These are phyloP conservation scores for Mesocentrotus franciscanus DNA, from an alignment of 53 echinoderm and acorn worm species.

Conservation along the genomic window DNA sequence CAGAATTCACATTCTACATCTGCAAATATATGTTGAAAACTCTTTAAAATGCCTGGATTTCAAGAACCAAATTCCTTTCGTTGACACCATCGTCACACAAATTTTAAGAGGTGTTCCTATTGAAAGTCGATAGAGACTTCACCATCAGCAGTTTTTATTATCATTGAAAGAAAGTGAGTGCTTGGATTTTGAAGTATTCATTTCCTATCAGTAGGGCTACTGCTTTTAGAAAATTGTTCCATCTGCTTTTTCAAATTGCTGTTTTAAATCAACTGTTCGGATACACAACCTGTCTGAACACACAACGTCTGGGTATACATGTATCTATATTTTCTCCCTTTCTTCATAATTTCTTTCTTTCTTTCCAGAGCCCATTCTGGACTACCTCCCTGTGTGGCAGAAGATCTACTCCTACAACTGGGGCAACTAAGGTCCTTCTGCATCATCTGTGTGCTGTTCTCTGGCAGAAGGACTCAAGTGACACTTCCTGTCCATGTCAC, in stretches of 20 bases:
- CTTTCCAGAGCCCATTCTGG: slow-evolving; percentile 73
- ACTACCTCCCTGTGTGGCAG: slow-evolving; percentile 81
- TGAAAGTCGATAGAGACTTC: neutral
- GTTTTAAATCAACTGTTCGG: no score
- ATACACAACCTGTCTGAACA: no score
- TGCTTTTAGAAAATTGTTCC: no score
- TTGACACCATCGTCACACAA: neutral
- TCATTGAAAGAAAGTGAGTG: neutral
- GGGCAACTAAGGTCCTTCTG: slow-evolving; percentile 56
- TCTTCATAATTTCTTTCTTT: neutral
- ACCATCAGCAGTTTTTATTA: neutral
- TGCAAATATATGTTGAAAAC: neutral
- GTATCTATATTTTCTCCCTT: neutral
- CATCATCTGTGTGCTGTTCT: neutral
- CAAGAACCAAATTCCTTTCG: neutral
- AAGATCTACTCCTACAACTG: slow-evolving; percentile 82
- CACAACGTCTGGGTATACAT: no score
- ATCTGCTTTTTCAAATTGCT: no score
- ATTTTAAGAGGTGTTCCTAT: neutral
- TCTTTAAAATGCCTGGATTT: neutral
- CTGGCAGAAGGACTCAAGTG: neutral
- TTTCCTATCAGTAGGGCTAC: neutral
- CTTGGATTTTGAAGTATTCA: neutral
- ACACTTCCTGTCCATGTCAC: slow-evolving; percentile 9
- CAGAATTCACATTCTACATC: neutral